phyloP scores from a whole-genome alignment of 2,113 vertebrate species.

The Thermophis baileyi region DNA sequence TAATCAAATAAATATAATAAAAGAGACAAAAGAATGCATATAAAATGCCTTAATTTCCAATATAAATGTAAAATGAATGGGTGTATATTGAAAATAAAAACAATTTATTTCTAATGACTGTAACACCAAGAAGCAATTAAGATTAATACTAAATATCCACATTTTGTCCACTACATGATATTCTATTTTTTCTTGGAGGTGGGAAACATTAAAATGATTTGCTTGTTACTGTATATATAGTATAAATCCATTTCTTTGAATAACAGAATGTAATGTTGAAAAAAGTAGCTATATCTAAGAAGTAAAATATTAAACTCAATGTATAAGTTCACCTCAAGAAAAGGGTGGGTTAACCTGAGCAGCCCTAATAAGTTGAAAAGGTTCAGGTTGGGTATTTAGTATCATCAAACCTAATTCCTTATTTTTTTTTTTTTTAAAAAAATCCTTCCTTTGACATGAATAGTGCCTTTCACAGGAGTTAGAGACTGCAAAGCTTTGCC shows the following conservation, averaged over 20 bases:
- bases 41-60: not conserved
- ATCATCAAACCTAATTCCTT: not conserved
- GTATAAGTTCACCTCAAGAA: constrained; percentile 24
- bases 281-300: not conserved
- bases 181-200: not conserved
- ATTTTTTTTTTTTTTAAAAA: not conserved
- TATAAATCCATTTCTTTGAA: not conserved
- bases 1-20: not conserved
- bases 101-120: not conserved
- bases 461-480: constrained; percentile 21
- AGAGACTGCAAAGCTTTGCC: not conserved
- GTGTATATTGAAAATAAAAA: not conserved
- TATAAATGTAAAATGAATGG: not conserved
- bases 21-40: not conserved
- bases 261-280: not conserved
- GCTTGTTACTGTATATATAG: not conserved
- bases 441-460: not conserved
- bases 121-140: not conserved
- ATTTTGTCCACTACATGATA: not conserved
- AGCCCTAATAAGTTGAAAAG: not conserved
- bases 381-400: not conserved
- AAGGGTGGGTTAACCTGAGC: not conserved
- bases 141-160: not conserved
- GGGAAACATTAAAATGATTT: not conserved
- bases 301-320: not conserved